Percentiles rank a stretch among this genome's conserved stretches.
phyloP scores from a whole-genome alignment of 2,113 vertebrate genomes.

The Tachysurus vachellii region DNA sequence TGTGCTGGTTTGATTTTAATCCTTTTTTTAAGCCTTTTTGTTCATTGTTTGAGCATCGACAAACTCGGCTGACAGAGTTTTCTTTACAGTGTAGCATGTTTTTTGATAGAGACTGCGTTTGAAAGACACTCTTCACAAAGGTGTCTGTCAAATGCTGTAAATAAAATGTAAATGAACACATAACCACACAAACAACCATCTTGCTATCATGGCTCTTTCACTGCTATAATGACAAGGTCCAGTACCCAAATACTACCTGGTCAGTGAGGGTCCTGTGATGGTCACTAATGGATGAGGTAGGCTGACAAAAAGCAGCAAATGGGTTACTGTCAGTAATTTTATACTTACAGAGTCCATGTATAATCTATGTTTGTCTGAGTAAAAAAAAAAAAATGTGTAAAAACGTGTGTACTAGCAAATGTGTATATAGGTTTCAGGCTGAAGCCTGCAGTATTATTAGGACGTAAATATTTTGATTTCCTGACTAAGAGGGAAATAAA shows the following conservation, averaged over 20 bases:
- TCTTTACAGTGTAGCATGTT: neutral
- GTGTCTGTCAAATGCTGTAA: neutral
- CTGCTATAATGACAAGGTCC: neutral
- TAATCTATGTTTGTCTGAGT: neutral
- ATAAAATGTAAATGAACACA: neutral
- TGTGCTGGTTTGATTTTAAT: conserved; percentile 41
- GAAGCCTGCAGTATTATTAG: neutral
- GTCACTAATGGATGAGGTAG: neutral
- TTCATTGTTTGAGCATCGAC: neutral
- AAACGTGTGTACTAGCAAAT: neutral
- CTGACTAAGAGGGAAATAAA: neutral
- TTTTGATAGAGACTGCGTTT: neutral
- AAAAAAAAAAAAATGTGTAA: neutral
- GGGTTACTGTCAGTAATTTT: neutral
- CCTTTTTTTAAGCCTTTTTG: conserved; percentile 6
- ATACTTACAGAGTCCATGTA: neutral
- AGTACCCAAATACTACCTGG: neutral
- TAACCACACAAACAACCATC: neutral
- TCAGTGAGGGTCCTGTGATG: neutral
- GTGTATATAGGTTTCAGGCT: neutral
- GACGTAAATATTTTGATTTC: neutral
- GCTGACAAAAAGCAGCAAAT: neutral
- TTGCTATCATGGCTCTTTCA: neutral
- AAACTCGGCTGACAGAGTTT: neutral
- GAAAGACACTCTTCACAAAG: neutral